Conservation (phyloP, 30 jellyfish, hydroid and myxozoan genomes). For the Clytia hemisphaerica region DNA sequence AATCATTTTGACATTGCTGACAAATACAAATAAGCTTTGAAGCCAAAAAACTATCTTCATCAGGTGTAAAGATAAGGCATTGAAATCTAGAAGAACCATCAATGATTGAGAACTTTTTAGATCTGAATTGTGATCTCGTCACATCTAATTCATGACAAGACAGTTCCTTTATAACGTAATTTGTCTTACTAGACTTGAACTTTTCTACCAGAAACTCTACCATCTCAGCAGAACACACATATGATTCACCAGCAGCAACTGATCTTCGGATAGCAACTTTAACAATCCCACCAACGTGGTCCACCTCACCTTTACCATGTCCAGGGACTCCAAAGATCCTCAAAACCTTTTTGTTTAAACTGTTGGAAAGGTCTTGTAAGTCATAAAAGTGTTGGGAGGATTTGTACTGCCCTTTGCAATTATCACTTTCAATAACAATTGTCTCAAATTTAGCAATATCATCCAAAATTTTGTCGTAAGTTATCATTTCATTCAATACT, state of each 20-base stretch:
- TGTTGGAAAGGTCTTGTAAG: conserved; percentile 21
- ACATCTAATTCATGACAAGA: conserved; percentile 6
- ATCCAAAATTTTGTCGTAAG: conserved; percentile 9
- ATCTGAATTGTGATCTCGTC: conserved; percentile 4
- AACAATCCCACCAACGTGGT: conserved; percentile 29
- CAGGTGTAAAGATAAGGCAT: conserved; percentile 11
- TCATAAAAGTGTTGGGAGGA: conserved; percentile 27
- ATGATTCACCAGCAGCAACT: conserved; percentile 19
- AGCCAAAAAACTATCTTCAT: background rate
- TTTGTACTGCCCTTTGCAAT: conserved; percentile 28
- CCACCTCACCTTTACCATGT: conserved; percentile 37
- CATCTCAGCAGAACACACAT: background rate
- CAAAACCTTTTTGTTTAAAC: conserved; percentile 2
- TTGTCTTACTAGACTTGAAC: conserved; percentile 3
- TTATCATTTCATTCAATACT: background rate
- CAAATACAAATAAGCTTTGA: conserved; percentile 23
- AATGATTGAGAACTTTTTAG: conserved; percentile 7
- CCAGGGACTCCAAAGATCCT: conserved; percentile 18
- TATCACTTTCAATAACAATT: conserved; percentile 29
- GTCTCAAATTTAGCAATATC: conserved; percentile 8
- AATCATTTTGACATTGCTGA: conserved; percentile 12
- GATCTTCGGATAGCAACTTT: conserved; percentile 18
- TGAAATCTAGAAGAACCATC: conserved; percentile 28
- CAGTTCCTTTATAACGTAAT: conserved; percentile 19
- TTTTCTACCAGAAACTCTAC: background rate